phyloP scores from a whole-genome alignment of 1,140 invertebrate species.

The Ephestia elutella region DNA sequence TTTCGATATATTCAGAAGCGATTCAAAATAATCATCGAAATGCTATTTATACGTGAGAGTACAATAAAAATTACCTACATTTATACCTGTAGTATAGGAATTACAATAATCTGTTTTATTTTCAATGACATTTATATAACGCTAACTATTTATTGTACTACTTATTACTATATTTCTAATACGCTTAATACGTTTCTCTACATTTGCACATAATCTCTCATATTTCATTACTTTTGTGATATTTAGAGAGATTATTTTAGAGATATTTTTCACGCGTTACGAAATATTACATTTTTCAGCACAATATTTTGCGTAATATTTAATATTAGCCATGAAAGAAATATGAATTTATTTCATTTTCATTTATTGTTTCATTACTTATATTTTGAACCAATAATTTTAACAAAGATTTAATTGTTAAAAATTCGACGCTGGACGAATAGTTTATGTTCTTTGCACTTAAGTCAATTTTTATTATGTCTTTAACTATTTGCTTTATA shows the following conservation, averaged over 20 bases:
- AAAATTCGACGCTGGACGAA: slow-evolving; percentile 13
- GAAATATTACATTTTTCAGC: neutral
- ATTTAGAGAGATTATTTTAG: no score
- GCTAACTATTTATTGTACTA: no score
- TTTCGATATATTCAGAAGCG: neutral
- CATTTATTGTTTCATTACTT: slow-evolving; percentile 13
- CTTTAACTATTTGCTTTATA: slow-evolving; percentile 22
- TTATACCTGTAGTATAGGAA: no score
- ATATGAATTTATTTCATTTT: slow-evolving; percentile 12
- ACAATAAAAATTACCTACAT: slow-evolving; percentile 23
- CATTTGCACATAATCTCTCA: no score
- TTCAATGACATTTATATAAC: no score
- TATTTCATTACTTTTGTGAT: no score
- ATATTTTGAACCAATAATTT: slow-evolving; percentile 12
- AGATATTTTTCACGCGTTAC: slow-evolving; percentile 6
- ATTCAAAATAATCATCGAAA: neutral
- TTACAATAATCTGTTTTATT: no score
- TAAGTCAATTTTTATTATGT: slow-evolving; percentile 14
- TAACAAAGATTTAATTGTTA: slow-evolving; percentile 15
- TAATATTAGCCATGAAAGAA: neutral
- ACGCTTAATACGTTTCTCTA: no score
- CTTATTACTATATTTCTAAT: no score
- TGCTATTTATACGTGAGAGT: slow-evolving; percentile 39
- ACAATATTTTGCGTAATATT: neutral
- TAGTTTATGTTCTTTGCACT: neutral